phyloP scores from a whole-genome alignment of 2,797 vertebrate genomes.

The Melanotaenia pygmaea region DNA sequence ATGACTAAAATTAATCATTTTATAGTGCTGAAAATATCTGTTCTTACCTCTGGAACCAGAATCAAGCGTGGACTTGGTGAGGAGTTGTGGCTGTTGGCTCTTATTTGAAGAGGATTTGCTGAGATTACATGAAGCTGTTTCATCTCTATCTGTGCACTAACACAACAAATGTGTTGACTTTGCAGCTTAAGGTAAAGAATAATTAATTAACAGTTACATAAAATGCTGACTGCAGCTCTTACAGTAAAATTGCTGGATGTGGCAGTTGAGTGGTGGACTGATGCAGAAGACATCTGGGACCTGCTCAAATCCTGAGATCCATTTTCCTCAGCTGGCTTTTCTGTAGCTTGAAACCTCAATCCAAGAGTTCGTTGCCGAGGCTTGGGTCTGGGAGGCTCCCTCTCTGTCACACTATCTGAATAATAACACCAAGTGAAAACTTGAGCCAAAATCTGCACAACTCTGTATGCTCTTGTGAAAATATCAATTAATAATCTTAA shows the following conservation, averaged over 20 bases:
- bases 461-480: not conserved
- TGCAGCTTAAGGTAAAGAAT: not conserved
- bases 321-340: slow-evolving; percentile 60
- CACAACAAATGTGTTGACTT: slow-evolving; percentile 18
- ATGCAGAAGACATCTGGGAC: slow-evolving; percentile 66
- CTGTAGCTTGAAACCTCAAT: slow-evolving; percentile 49
- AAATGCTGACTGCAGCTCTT: slow-evolving; percentile 69
- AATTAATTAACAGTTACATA: slow-evolving; percentile 18
- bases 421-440: slow-evolving; percentile 16
- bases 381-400: slow-evolving; percentile 79
- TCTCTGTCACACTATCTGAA: slow-evolving; percentile 58
- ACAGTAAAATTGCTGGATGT: slow-evolving; percentile 48
- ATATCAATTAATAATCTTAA: not conserved
- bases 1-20: not conserved
- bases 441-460: not conserved
- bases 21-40: not conserved
- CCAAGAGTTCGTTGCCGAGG: slow-evolving; percentile 81
- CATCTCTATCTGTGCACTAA: slow-evolving; percentile 59
- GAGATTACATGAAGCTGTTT: slow-evolving; percentile 39
- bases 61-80: slow-evolving; percentile 63
- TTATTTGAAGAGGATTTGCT: slow-evolving; percentile 59
- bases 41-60: slow-evolving; percentile 75
- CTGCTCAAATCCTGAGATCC: slow-evolving; percentile 59
- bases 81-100: slow-evolving; percentile 67
- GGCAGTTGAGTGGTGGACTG: slow-evolving; percentile 61